Base-by-base conservation (phyloP, 2,888 invertebrate genomes). In the Apodemia hepburni region DNA sequence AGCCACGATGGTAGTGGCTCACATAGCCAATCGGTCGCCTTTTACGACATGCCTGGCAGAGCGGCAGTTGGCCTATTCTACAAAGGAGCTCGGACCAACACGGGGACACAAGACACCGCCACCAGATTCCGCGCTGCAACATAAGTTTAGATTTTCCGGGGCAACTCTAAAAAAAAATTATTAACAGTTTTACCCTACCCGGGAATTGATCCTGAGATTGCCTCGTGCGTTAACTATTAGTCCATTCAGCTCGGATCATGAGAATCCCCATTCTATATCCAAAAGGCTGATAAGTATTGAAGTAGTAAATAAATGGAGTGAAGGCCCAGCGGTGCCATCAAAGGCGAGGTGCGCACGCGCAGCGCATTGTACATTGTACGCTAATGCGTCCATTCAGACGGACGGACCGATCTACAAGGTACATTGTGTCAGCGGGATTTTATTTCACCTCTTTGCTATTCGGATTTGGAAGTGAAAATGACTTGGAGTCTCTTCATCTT, bases 361-460 rank as follows among this genome's bases (percentile, higher is more conserved):
- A 54, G 12, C 33, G 29, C 77, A 76, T 65, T 71, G 72, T 75
- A 77, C 79, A 82, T 83, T 83, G 82, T 83, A 81, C 77, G 84
- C 79, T 82, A 83, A 82, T 82, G 79, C 75, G 72, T 68, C 74
- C 71, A 76, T 78, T 75, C 65, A 69, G 73, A 77, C 63, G 68
- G 70, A 67, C 65, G 61, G 65, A 66, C 45, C 42, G 59, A 47
- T 60, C 45, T 60, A 60, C 59, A 60, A 45, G 45, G 59, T 60
- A 60, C 22, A 47, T 60, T 60, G 61, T 57, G 61, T 42, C 57
- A n/a, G 54, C 33, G 51, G 38, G 45, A 38, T 58, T 64, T 60
- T 61, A 64, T 65, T 62, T 59, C 61, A 51, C 9, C 54, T 33
- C 62, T 59, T 58, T 63, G 57, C 29, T 61, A 61, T 47, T 47